Evolutionary conservation across 1,140 invertebrate genomes (phyloP).

Genomic region (Hypsibius dujardini): DNA sequence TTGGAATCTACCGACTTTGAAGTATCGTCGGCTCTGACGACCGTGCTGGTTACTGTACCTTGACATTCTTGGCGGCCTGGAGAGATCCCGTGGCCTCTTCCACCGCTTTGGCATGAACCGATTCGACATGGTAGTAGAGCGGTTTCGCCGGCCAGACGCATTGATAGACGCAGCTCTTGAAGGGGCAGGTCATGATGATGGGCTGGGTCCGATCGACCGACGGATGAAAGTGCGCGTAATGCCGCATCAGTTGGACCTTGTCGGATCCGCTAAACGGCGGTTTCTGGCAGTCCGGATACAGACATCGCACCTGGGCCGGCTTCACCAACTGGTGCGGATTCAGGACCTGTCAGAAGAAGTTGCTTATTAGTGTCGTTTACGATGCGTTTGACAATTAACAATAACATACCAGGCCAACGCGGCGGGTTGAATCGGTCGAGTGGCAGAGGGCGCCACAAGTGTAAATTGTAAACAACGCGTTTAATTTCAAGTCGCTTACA

Average conservation of each 20-base stretch:
- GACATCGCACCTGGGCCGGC: not conserved
- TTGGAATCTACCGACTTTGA: too few species aligned
- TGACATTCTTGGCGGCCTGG: too few species aligned
- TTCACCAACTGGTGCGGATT: not conserved
- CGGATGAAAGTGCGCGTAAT: not conserved
- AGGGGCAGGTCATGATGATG: not conserved
- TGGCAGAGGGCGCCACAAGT: too few species aligned
- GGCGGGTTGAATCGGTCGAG: too few species aligned
- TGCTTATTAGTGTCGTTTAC: not conserved
- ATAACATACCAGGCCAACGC: too few species aligned
- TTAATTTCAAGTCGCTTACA: too few species aligned
- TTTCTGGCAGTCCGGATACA: not conserved
- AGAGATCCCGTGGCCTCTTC: not conserved
- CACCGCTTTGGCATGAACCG: not conserved
- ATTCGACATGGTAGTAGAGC: not conserved
- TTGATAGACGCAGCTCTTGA: not conserved
- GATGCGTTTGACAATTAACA: not conserved
- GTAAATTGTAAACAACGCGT: too few species aligned
- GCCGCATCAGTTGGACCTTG: not conserved
- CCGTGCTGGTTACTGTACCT: too few species aligned
- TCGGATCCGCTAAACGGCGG: constrained; percentile 3
- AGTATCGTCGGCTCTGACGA: too few species aligned
- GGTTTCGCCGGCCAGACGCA: not conserved
- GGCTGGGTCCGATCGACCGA: not conserved
- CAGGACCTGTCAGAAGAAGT: constrained; percentile 8